phyloP scores from a whole-genome alignment of 2,113 vertebrate genomes.

The Cricetomys ansorgei region DNA sequence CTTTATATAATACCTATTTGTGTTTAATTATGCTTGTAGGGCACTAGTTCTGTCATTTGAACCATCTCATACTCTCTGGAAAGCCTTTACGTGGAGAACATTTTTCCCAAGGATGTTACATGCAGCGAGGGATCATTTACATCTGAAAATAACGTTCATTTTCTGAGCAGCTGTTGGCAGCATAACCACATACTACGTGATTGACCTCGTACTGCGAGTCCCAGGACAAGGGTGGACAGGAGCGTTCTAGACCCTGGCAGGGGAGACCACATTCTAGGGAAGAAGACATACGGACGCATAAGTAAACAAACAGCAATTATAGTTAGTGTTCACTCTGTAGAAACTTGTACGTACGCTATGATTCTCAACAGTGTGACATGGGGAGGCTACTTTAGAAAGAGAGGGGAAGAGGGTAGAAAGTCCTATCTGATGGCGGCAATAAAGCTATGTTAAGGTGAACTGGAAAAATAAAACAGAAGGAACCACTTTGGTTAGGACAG shows the following conservation, averaged over 20 bases:
- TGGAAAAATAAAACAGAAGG: slow-evolving; percentile 9
- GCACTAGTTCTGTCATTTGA: not conserved
- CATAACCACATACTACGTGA: not conserved
- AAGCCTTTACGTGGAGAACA: not conserved
- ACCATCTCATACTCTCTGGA: not conserved
- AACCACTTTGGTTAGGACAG: not conserved
- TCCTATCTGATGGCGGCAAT: not conserved
- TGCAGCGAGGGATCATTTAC: not conserved
- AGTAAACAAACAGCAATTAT: not conserved
- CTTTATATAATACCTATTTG: not conserved
- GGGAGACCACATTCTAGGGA: not conserved
- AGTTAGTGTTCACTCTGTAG: not conserved
- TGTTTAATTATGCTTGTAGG: not conserved
- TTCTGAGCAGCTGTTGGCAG: not conserved
- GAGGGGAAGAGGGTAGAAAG: not conserved
- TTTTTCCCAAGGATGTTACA: not conserved
- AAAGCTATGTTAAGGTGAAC: not conserved
- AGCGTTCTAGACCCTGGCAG: not conserved
- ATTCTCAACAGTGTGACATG: not conserved
- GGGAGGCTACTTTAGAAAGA: not conserved
- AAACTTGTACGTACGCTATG: not conserved
- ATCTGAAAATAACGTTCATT: not conserved
- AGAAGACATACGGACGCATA: not conserved
- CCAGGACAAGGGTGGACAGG: not conserved
- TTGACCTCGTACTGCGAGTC: not conserved